Evolutionary conservation across 2,888 invertebrate genomes (phyloP), one percentile per base, ranked within the genome.

Genomic region (Mesorhabditis spiculigera): DNA sequence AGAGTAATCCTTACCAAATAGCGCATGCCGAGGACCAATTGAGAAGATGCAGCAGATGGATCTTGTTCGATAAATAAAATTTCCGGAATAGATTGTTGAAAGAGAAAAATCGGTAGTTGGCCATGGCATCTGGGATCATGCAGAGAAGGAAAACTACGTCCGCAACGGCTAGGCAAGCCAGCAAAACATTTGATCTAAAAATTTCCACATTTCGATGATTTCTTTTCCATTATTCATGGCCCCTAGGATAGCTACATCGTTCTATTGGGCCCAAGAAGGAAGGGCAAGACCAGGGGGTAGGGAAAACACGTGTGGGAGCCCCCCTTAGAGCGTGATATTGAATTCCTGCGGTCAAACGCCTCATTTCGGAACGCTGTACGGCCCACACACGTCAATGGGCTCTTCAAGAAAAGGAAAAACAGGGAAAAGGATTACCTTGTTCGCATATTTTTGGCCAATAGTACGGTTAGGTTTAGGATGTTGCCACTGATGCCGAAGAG

Each of bases 11-110:
- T 68, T 63, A 81, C 83, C 84, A 85, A 58, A 82, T 84, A 45
- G 84, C 80, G 5, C 76, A 78, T 5, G 84, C 84, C 42, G 81
- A 80, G 41, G 81, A 78, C 83, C 83, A 84, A 71, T 84, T 84
- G 45, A 81, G 73, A 67, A 85, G 70, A 8, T 79, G 78, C 6
- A 85, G 74, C 10, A 85, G 74, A 69, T 84, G 82, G 68, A 78
- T 73, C 66, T 83, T 82, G 66, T 78, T 70, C 5, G 74, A 71
- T 5, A 84, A 72, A 71, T 84, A 84, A 50, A 82, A 73, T 10
- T 74, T 68, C 8, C 83, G 79, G 70, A 84, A 84, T 72, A 75
- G 74, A 63, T 79, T 71, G 28, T 75, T 79, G 63, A 77, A 78
- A 16, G 75, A 76, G 63, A 83, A 81, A 45, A 75, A 68, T 61